A percentile compares a stretch with the other conserved stretches of the same genome.
Evolutionary conservation across 2,888 invertebrate species (phyloP).

Genomic region (Corbicula japonica): DNA sequence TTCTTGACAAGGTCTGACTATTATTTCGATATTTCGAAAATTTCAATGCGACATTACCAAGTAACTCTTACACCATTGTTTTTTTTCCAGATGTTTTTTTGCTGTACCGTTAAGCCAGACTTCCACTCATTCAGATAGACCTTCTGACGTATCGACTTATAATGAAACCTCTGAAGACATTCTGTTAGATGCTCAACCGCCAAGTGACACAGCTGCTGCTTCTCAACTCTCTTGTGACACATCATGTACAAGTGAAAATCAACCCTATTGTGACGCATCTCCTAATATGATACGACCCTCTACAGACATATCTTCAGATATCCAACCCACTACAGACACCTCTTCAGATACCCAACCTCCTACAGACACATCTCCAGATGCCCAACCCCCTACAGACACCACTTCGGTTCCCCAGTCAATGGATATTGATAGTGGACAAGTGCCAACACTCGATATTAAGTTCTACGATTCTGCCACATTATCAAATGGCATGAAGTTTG

Average conservation of each 20-base stretch:
- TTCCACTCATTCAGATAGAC: constrained; percentile 13
- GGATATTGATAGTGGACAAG: constrained; percentile 22
- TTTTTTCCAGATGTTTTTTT: constrained; percentile 3
- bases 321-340: background rate
- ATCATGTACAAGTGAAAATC: background rate
- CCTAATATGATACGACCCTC: background rate
- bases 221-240: constrained; percentile 9
- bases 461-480: constrained; percentile 15
- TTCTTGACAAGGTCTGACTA: background rate
- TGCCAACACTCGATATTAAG: background rate
- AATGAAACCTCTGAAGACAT: constrained; percentile 8
- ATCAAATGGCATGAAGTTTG: constrained; percentile 38
- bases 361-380: background rate
- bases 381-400: background rate
- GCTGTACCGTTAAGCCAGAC: constrained; percentile 7
- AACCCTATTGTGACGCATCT: background rate
- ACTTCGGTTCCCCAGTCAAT: constrained; percentile 10
- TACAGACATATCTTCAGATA: too few relatives aligned
- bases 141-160: constrained; percentile 6
- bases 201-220: constrained; percentile 1
- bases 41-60: background rate
- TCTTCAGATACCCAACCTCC: background rate
- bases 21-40: background rate
- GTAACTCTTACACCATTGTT: constrained; percentile 1
- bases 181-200: constrained; percentile 3